Conservation (phyloP, 2,888 invertebrate species). For the Melanotus villosus region DNA sequence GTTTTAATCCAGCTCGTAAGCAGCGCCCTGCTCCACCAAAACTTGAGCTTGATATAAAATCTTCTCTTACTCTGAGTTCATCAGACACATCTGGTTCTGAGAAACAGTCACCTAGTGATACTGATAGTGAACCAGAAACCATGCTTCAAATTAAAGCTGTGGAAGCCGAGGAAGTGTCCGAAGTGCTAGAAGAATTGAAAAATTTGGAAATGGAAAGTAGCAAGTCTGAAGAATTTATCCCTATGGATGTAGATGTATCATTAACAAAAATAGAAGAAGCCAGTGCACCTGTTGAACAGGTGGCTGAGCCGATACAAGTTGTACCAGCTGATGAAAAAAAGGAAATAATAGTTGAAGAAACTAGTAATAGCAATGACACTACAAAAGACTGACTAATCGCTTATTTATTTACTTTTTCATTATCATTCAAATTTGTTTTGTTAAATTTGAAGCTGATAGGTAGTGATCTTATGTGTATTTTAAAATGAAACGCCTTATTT, state of each 20-base stretch:
- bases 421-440: slow-evolving; percentile 26
- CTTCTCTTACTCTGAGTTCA: slow-evolving; percentile 22
- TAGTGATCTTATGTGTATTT: neutral
- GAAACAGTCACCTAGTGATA: slow-evolving; percentile 57
- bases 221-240: neutral
- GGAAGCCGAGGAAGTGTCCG: neutral
- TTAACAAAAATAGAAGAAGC: neutral
- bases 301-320: neutral
- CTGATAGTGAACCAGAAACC: slow-evolving; percentile 51
- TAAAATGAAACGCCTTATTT: slow-evolving; percentile 13
- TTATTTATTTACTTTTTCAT: slow-evolving; percentile 28
- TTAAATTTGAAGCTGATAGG: slow-evolving; percentile 30
- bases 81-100: slow-evolving; percentile 63
- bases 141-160: neutral
- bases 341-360: neutral
- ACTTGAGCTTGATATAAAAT: slow-evolving; percentile 61
- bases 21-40: slow-evolving; percentile 85
- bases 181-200: neutral
- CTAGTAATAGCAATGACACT: neutral
- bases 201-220: neutral
- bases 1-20: slow-evolving; percentile 90
- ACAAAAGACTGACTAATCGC: slow-evolving; percentile 35
- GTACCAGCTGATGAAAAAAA: neutral
- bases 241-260: neutral
- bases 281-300: neutral